These are phyloP conservation scores for Tetramorium parvispinum DNA, from an alignment of 1,140 invertebrate species.

Conservation along the genomic window DNA sequence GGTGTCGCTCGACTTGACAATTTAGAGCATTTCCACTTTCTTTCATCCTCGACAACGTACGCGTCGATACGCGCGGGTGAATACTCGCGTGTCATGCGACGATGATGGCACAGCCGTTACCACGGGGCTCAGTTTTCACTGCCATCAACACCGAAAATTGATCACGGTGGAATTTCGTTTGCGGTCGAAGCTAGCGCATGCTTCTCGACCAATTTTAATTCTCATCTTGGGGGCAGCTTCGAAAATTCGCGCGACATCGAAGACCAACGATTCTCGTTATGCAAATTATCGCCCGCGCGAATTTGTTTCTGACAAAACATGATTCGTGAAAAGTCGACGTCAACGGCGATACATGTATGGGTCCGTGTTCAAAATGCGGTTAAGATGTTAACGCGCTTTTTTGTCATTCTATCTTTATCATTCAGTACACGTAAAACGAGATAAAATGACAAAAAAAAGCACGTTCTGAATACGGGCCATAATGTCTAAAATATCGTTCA, in stretches of 20 bases:
- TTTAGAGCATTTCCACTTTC: constrained; percentile 8
- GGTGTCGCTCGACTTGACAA: background rate
- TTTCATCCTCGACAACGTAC: background rate
- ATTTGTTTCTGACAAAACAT: background rate
- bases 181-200: background rate
- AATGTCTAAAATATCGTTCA: background rate
- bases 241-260: background rate
- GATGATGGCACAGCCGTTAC: background rate
- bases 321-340: background rate
- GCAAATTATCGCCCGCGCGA: background rate
- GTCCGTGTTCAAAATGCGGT: too few relatives aligned
- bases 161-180: constrained; percentile 26
- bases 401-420: too few relatives aligned
- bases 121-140: constrained; percentile 12
- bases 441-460: too few relatives aligned
- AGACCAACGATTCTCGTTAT: background rate
- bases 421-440: too few relatives aligned
- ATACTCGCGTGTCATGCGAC: constrained; percentile 14
- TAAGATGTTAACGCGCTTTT: too few relatives aligned
- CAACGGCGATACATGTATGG: background rate
- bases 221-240: background rate
- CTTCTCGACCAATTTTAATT: background rate
- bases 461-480: too few relatives aligned
- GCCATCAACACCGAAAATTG: constrained; percentile 45
- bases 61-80: constrained; percentile 9